Base-by-base conservation (phyloP, 1,140 invertebrate genomes). In the Micrasema minimum region DNA sequence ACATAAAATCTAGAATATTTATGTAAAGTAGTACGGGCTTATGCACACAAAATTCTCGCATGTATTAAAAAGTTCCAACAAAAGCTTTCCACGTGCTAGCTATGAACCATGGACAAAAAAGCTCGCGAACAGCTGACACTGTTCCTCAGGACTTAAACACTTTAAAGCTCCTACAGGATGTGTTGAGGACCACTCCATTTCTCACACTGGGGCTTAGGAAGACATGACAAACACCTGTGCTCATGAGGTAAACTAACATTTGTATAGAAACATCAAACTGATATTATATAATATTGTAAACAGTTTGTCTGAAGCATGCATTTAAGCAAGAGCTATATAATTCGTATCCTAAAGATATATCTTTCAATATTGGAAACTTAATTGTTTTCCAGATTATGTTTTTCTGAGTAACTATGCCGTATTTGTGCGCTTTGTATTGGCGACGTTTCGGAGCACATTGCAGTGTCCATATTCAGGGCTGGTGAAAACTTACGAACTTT, bases 51-150 rank as follows among this genome's bases (percentile, higher is more conserved):
- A 59, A 41, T 59, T 59, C 37, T 31, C 55, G 37, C 55, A 59
- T 41, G 37, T 59, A 59, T 59, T 59, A 59, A 59, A 59, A 43
- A 59, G 31, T 59, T 59, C 14, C 18, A 41, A 59, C 55, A 59
- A 59, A 59, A 59, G 55, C 55, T 22, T 14, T 20, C 37, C 31
- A 14, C 55, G 55, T 41, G 18, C 51, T 59, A 12, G 55, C 35
- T 59, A 20, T 41, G 55, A 59, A 35, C 55, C 22, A 20, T 59
- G 55, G 55, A 59, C 37, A 59, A 61, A 59, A 37, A 69, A 69
- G 57, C 53, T 69, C 46, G 55, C 23, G 26, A 43, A 48, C 67
- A 69, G 53, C 51, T 69, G 67, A 57, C 55, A 55, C 31, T 31
- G 46, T 62, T 61, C 37, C 53, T 37, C 23, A 37, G 48, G 62